phyloP scores from a whole-genome alignment of 2,797 vertebrate species.

The Anabas testudineus region DNA sequence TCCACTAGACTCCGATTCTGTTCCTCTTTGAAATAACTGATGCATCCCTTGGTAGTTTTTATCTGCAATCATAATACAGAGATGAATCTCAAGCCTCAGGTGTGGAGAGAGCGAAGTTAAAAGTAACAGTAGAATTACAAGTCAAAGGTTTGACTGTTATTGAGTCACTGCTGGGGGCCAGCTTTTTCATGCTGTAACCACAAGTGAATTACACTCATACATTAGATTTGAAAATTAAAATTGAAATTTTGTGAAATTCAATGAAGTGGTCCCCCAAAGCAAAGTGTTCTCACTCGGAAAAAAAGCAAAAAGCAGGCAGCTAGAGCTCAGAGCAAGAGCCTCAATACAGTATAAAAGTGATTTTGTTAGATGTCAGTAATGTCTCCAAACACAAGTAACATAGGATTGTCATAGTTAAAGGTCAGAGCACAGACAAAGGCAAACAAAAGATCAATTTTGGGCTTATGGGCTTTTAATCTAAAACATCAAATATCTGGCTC shows the following conservation, averaged over 20 bases:
- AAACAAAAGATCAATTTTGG: neutral
- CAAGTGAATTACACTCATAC: conserved; percentile 30
- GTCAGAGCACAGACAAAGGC: neutral
- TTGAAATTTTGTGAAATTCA: conserved; percentile 39
- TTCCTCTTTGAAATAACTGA: conserved; percentile 48
- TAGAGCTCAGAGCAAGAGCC: conserved; percentile 11
- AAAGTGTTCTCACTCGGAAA: conserved; percentile 5
- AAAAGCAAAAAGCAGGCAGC: conserved; percentile 5
- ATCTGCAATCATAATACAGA: conserved; percentile 49
- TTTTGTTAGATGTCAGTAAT: conserved; percentile 13
- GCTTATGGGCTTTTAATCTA: neutral
- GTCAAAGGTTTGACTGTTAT: conserved; percentile 16
- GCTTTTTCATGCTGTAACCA: conserved; percentile 32
- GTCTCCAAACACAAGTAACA: conserved; percentile 9
- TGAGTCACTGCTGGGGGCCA: conserved; percentile 26
- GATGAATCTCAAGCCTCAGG: conserved; percentile 39
- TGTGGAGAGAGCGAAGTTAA: conserved; percentile 20
- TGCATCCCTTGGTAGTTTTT: conserved; percentile 24
- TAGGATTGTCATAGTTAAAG: neutral
- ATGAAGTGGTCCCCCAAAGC: conserved; percentile 28
- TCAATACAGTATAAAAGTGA: conserved; percentile 12
- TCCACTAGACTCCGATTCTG: conserved; percentile 17
- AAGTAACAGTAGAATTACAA: conserved; percentile 21
- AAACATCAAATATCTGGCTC: conserved; percentile 15
- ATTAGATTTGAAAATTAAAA: conserved; percentile 56